Percentiles rank a stretch among this genome's conserved stretches.
Conservation (phyloP, 2,888 invertebrate genomes). For the Zaprionus bogoriensis region DNA sequence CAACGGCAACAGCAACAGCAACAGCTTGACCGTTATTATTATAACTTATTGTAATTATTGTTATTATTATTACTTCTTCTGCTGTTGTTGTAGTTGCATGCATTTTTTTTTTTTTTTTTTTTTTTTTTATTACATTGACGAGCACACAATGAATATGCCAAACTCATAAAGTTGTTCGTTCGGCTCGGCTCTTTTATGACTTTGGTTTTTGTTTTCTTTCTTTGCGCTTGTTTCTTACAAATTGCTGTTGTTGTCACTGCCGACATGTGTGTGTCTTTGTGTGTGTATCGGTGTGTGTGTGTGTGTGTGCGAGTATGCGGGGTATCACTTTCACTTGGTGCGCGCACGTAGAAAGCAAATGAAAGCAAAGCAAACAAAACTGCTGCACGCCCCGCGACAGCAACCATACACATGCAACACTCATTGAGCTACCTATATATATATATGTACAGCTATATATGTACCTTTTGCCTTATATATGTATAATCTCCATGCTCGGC, state of each 20-base stretch:
- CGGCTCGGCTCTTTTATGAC: conserved; percentile 9
- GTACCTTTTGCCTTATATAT: neutral
- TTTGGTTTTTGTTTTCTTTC: conserved; percentile 20
- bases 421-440: neutral
- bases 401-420: conserved; percentile 1
- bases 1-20: conserved; percentile 16
- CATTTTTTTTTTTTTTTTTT: too few species aligned
- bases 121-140: conserved; percentile 19
- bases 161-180: conserved; percentile 22
- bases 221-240: conserved; percentile 47
- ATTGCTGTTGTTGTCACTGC: conserved; percentile 62
- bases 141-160: conserved; percentile 37
- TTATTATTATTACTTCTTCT: conserved; percentile 38
- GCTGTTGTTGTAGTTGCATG: neutral
- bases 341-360: conserved; percentile 73
- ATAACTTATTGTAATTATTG: conserved; percentile 59
- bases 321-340: conserved; percentile 68
- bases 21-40: conserved; percentile 50
- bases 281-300: conserved; percentile 3
- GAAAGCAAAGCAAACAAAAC: conserved; percentile 63
- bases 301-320: conserved; percentile 18
- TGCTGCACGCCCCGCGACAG: conserved; percentile 42
- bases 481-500: conserved; percentile 44
- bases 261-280: conserved; percentile 19
- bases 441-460: neutral